A percentile compares a stretch with the other conserved stretches of the same genome.
Conservation (phyloP, 2,888 invertebrate genomes). For the Apotomis betuletana region DNA sequence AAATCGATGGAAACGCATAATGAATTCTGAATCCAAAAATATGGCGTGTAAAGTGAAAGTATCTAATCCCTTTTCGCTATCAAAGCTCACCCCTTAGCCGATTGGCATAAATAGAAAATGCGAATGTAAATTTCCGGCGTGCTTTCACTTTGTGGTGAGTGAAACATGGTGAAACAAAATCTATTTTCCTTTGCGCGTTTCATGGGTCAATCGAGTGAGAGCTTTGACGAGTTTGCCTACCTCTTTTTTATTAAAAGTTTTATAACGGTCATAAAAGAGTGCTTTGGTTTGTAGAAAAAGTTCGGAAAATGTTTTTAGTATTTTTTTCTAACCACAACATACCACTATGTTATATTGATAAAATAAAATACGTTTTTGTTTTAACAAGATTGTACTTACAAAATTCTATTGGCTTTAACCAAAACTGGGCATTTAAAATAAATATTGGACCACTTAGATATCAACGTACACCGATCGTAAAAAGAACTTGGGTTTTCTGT, state of each 20-base stretch:
- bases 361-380: no score
- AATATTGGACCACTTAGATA: no score
- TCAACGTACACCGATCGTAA: no score
- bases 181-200: constrained; percentile 35
- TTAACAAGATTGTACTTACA: no score
- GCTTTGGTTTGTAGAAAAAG: not conserved
- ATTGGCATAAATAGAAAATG: constrained; percentile 42
- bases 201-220: constrained; percentile 40
- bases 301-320: no score
- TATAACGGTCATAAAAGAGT: constrained; percentile 12
- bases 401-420: no score
- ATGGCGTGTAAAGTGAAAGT: constrained; percentile 36
- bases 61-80: constrained; percentile 40
- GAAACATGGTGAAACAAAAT: constrained; percentile 40
- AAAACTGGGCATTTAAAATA: no score
- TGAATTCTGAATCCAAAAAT: constrained; percentile 35
- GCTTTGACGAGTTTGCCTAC: constrained; percentile 32
- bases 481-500: no score
- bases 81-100: constrained; percentile 41
- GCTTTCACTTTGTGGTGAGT: constrained; percentile 39
- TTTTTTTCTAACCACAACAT: no score
- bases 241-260: constrained; percentile 24
- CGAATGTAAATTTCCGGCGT: constrained; percentile 39
- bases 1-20: constrained; percentile 33
- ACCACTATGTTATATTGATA: no score